Percentiles rank a stretch among this genome's conserved stretches.
Conservation (phyloP, 2,888 invertebrate species). For the Mamestra brassicae region DNA sequence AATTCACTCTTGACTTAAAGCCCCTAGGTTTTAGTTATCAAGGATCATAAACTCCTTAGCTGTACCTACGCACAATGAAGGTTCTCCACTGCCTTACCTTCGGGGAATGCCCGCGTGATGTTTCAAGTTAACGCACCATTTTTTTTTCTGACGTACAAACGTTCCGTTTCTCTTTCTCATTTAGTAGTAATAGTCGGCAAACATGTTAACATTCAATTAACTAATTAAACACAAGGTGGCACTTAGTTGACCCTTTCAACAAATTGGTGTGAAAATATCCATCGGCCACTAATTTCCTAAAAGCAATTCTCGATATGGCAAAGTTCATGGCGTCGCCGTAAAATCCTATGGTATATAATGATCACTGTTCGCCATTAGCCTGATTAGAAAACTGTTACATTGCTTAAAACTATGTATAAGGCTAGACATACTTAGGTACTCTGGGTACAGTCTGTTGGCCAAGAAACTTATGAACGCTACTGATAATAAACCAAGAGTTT, state of each 20-base stretch:
- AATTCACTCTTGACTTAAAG: no score
- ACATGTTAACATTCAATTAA: conserved; percentile 3
- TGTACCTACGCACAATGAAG: no score
- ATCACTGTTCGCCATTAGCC: neutral
- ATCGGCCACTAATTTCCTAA: conserved; percentile 23
- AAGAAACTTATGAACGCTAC: no score
- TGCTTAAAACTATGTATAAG: neutral
- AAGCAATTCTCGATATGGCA: conserved; percentile 25
- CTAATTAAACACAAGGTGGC: conserved; percentile 9
- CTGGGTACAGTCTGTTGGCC: no score
- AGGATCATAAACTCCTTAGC: no score
- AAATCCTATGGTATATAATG: neutral
- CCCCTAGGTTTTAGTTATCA: no score
- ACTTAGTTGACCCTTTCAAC: conserved; percentile 29
- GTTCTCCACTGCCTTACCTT: no score
- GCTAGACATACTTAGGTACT: no score
- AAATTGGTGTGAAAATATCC: conserved; percentile 21
- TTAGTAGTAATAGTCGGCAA: neutral
- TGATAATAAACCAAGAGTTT: no score
- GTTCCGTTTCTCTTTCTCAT: neutral
- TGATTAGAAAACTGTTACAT: conserved; percentile 26
- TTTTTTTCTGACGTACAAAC: neutral
- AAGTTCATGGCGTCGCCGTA: conserved; percentile 12
- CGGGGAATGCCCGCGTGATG: neutral
- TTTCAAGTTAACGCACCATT: neutral